Percentiles rank a stretch among this genome's conserved stretches.
Conservation (phyloP, 2,888 invertebrate species). For the Dinocampus coccinellae region DNA sequence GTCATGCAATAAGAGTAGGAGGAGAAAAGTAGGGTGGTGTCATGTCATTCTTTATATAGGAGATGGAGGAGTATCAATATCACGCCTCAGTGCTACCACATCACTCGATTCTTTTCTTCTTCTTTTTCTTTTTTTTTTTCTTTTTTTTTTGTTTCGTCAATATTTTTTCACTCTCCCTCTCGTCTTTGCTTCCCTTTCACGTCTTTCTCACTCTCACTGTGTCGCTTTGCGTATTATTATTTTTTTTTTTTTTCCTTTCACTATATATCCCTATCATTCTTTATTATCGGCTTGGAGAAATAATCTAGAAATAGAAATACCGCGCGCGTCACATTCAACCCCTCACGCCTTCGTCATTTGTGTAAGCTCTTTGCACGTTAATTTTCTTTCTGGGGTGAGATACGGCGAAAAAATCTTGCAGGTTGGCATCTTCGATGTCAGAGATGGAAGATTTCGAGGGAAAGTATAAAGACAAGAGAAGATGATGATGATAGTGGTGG, state of each 20-base stretch:
- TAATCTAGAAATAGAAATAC: constrained; percentile 54
- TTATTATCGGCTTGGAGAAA: constrained; percentile 60
- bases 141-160: too few relatives aligned
- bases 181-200: constrained; percentile 35
- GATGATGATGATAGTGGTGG: too few relatives aligned
- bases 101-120: constrained; percentile 40
- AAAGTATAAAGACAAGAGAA: background rate
- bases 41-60: constrained; percentile 54
- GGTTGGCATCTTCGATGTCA: constrained; percentile 2
- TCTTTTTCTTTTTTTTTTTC: constrained; percentile 40
- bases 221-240: too few relatives aligned
- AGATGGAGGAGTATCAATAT: constrained; percentile 64
- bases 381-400: constrained; percentile 14
- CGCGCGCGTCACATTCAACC: constrained; percentile 21
- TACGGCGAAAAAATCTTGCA: background rate
- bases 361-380: constrained; percentile 19
- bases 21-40: constrained; percentile 34
- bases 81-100: constrained; percentile 61
- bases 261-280: constrained; percentile 38
- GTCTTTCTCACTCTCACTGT: too few relatives aligned
- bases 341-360: background rate
- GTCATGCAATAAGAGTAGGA: background rate
- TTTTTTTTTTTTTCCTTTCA: constrained; percentile 26
- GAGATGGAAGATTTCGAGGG: constrained; percentile 17
- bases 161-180: constrained; percentile 10